Evolutionary conservation across 2,797 vertebrate genomes (phyloP).

Genomic region (Characodon lateralis): DNA sequence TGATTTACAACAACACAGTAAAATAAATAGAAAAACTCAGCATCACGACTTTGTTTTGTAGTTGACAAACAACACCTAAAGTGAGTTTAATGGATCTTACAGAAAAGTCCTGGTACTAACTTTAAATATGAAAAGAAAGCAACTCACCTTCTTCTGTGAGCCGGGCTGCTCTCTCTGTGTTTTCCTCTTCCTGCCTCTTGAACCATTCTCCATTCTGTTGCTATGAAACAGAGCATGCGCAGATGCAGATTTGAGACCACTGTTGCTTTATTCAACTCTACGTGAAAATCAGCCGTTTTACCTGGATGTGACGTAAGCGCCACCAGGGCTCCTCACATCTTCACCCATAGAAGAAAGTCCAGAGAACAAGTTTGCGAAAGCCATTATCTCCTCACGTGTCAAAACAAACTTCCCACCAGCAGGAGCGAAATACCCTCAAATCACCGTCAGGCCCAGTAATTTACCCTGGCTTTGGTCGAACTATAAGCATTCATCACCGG

Average conservation of each 20-base stretch:
- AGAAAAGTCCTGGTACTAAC: not conserved
- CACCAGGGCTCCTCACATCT: not conserved
- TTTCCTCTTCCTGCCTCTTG: constrained; percentile 44
- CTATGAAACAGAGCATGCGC: constrained; percentile 22
- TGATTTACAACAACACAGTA: not conserved
- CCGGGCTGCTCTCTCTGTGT: not conserved
- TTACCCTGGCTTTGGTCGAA: not conserved
- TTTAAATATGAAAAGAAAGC: not conserved
- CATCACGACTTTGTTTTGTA: not conserved
- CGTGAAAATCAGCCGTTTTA: not conserved
- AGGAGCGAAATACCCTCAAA: not conserved
- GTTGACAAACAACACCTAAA: not conserved
- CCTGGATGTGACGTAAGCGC: constrained; percentile 18
- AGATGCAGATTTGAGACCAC: not conserved
- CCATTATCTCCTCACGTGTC: constrained; percentile 34
- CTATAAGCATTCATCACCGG: not conserved
- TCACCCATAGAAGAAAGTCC: constrained; percentile 25
- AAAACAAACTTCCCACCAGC: not conserved
- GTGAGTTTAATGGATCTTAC: not conserved
- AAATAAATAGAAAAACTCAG: not conserved
- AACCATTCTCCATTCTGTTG: not conserved
- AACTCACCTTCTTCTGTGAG: constrained; percentile 35
- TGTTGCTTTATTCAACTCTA: not conserved
- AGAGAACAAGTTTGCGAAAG: constrained; percentile 58
- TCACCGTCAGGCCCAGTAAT: not conserved